Evolutionary conservation across 1,140 invertebrate genomes (phyloP), one percentile per base, ranked within the genome.

Genomic region (Phthorimaea operculella): DNA sequence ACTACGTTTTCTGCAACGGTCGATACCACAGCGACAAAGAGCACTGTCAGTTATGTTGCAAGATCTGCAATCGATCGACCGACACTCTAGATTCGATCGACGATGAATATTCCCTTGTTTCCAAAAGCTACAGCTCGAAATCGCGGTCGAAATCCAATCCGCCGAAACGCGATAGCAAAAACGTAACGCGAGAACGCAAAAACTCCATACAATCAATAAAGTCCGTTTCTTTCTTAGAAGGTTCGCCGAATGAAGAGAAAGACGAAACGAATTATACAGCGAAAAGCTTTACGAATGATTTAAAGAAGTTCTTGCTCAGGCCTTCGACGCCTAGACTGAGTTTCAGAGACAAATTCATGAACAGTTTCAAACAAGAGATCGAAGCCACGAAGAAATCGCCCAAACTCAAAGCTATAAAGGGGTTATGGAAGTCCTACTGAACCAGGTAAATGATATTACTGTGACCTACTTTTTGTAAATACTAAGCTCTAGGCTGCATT

Each of bases 351-450:
- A 87, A 86, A 51, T 80, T 87, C 57, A 76, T 86, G n/a, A 82
- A 66, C 18, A 85, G 84, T 57, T 76, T 85, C 71, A 81, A 83
- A 55, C 70, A 85, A 59, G 79, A 79, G 51, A 55, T 84, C 17
- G 75, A 83, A 51, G 74, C 80, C 0, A 82, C 78, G 0, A 83
- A 76, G 51, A 81, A 68, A 53, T 83, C 83, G 21, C 85, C 85
- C 0, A 85, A 83, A 59, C 66, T 87, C 14, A 80, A 79, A 61
- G 81, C 83, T 8, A 87, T 87, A 16, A 85, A 86, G 54, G 85
- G 85, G 52, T 65, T 87, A 15, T 86, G 85, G 85, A 87, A 87
- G 58, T 87, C 85, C 34, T 86, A 83, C 58, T 85, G 63, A 80
- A 17, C 21, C 2, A 33, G 4, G 16, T 8, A 14, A n/a, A n/a